A percentile compares a stretch with the other conserved stretches of the same genome.
Conservation (phyloP, 2,797 vertebrate genomes). For the Parauchenoglanis ngamensis region DNA sequence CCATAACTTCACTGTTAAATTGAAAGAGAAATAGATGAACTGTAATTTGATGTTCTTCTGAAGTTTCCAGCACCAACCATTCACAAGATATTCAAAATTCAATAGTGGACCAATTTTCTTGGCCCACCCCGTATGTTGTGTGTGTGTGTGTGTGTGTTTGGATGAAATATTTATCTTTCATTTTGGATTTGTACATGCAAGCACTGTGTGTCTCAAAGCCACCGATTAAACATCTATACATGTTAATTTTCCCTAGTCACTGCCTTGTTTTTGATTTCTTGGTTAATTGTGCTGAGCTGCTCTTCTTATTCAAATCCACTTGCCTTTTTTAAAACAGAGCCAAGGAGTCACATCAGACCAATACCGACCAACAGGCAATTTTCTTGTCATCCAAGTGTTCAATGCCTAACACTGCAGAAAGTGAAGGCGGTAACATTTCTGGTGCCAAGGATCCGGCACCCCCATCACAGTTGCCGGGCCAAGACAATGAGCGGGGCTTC, state of each 20-base stretch:
- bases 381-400: slow-evolving; percentile 66
- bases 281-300: neutral
- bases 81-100: too few relatives aligned
- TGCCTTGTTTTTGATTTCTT: neutral
- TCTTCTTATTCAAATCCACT: neutral
- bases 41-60: too few relatives aligned
- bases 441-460: slow-evolving; percentile 72
- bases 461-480: slow-evolving; percentile 67
- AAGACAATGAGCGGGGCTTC: slow-evolving; percentile 63
- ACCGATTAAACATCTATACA: neutral
- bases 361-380: slow-evolving; percentile 33
- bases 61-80: too few relatives aligned
- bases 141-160: neutral
- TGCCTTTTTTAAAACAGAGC: slow-evolving; percentile 11
- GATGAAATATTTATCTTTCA: neutral
- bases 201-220: neutral
- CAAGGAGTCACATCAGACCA: slow-evolving; percentile 6
- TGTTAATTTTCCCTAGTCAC: neutral
- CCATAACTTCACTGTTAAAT: too few relatives aligned
- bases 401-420: slow-evolving; percentile 92
- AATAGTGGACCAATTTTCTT: too few relatives aligned
- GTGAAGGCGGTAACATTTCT: slow-evolving; percentile 79
- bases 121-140: too few relatives aligned
- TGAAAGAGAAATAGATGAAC: too few relatives aligned
- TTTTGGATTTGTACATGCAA: neutral